Conservation (phyloP, 2,113 vertebrate species). For the Hippocampus mohnikei region DNA sequence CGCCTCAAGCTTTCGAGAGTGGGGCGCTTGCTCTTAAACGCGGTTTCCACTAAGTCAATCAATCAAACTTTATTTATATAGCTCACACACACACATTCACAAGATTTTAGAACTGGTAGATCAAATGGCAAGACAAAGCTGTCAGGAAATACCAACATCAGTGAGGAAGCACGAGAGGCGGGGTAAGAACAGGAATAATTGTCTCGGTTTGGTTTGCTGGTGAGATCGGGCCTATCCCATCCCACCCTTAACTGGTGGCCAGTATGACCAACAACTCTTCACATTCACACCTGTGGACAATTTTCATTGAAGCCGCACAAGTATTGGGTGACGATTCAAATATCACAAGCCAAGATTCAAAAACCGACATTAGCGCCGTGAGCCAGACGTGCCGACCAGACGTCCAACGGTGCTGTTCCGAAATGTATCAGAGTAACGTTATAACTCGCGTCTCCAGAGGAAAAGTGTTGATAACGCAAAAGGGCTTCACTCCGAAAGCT, state of each 20-base stretch:
- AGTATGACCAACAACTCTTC: too few species aligned
- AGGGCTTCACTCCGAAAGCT: neutral
- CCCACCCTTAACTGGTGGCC: too few species aligned
- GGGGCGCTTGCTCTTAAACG: conserved; percentile 8
- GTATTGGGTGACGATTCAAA: neutral
- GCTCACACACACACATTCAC: neutral
- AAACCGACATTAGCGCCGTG: neutral
- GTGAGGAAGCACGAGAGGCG: neutral
- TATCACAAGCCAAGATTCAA: neutral
- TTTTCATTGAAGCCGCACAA: too few species aligned
- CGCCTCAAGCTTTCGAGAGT: conserved; percentile 34
- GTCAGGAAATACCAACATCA: conserved; percentile 1
- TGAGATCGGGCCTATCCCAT: too few species aligned
- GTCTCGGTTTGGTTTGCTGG: too few species aligned
- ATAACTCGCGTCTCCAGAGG: neutral
- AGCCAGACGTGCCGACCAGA: neutral
- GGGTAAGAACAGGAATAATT: neutral
- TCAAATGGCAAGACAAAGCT: conserved; percentile 5
- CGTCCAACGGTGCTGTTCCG: neutral
- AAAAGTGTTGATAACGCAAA: neutral
- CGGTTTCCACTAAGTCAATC: conserved; percentile 3
- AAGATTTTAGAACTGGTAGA: neutral
- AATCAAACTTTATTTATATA: conserved; percentile 1
- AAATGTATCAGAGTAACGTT: neutral
- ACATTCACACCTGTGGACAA: too few species aligned